Percentiles rank a stretch among this genome's conserved stretches.
Conservation (phyloP, 2,888 invertebrate genomes). For the Plagiodera versicolora region DNA sequence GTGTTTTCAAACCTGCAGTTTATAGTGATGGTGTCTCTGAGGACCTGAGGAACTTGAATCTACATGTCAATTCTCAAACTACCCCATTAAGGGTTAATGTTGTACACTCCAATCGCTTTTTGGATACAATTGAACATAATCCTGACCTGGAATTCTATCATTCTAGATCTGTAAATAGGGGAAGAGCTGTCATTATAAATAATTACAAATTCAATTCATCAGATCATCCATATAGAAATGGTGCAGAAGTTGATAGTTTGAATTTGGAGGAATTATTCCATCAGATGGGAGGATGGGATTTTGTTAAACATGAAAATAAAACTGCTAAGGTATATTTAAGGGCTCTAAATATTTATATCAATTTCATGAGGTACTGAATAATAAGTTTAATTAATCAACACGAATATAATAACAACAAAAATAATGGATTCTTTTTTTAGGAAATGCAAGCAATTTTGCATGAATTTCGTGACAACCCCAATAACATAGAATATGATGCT, state of each 20-base stretch:
- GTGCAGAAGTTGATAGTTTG: constrained; percentile 61
- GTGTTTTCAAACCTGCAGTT: constrained; percentile 12
- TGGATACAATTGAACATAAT: constrained; percentile 38
- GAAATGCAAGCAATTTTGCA: constrained; percentile 55
- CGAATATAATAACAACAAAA: no score
- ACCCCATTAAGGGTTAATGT: constrained; percentile 33
- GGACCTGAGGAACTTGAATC: constrained; percentile 13
- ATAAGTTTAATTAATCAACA: no score
- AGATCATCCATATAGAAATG: constrained; percentile 54
- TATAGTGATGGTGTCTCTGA: constrained; percentile 22
- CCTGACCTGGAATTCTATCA: constrained; percentile 48
- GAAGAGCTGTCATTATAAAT: constrained; percentile 64
- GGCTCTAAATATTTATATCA: neutral
- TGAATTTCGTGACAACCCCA: constrained; percentile 52
- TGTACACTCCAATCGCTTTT: constrained; percentile 32
- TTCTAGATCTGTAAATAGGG: constrained; percentile 61
- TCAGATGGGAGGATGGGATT: constrained; percentile 55
- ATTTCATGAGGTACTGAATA: no score
- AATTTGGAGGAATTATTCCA: constrained; percentile 63
- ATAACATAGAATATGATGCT: constrained; percentile 59
- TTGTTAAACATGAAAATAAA: constrained; percentile 26
- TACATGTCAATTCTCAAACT: constrained; percentile 20
- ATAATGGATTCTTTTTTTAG: no score
- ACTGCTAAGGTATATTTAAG: constrained; percentile 25
- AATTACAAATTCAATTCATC: constrained; percentile 63